These are phyloP conservation scores for Trimorus sp. DNA, from an alignment of 2,888 invertebrate species.

Conservation along the genomic window DNA sequence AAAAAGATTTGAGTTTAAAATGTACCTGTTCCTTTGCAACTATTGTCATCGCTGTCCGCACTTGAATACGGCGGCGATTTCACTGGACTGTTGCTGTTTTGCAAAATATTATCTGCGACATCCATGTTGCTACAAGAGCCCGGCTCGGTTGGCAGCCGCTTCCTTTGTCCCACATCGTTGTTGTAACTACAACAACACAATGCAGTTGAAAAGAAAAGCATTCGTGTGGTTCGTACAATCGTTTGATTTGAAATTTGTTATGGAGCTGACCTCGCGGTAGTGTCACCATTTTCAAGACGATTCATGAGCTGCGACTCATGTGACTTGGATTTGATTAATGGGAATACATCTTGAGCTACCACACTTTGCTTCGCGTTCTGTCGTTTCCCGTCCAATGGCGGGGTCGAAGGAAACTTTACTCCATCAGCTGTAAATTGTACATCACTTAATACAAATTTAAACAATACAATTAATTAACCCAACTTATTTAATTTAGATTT, in stretches of 20 bases:
- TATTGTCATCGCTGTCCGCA: constrained; percentile 83
- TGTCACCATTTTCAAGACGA: constrained; percentile 83
- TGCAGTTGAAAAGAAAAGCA: neutral
- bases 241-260: too few species aligned
- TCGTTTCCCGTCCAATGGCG: constrained; percentile 90
- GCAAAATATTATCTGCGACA: constrained; percentile 73
- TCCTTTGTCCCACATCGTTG: constrained; percentile 79
- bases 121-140: constrained; percentile 82
- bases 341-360: constrained; percentile 80
- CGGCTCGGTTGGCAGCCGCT: constrained; percentile 84
- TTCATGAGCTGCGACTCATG: constrained; percentile 94
- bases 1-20: too few species aligned
- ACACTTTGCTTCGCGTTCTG: constrained; percentile 83
- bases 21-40: constrained; percentile 81
- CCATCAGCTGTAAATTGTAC: constrained; percentile 75
- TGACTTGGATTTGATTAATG: constrained; percentile 94
- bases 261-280: constrained; percentile 75
- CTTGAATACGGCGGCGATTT: constrained; percentile 84
- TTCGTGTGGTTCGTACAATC: too few species aligned
- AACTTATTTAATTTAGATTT: too few species aligned
- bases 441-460: too few species aligned
- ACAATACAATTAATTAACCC: too few species aligned
- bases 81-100: constrained; percentile 82
- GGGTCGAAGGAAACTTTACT: constrained; percentile 90
- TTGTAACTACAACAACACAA: constrained; percentile 32